Evolutionary conservation across 2,797 vertebrate genomes (phyloP), one percentile per base, ranked within the genome.

Genomic region (Babyrousa celebensis): DNA sequence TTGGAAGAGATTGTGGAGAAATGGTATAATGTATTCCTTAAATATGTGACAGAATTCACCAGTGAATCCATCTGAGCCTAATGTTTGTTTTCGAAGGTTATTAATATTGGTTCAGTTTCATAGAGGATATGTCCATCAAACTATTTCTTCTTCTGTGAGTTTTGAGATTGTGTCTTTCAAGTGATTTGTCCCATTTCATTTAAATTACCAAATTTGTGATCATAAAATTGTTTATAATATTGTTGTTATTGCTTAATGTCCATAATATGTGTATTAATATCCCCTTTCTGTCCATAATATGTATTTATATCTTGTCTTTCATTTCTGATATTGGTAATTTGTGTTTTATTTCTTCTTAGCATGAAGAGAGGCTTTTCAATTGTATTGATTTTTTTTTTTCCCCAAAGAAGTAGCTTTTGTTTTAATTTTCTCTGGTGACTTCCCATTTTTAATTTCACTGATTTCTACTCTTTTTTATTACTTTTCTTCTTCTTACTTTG

Each of bases 371-470:
- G 27, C 10, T 58, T n/a, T 70, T 60, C 14, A 58, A 89, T 68
- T 58, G 18, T 10, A 48, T 48, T 48, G 5, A 60, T 12, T 80
- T 32, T 70, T 32, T 70, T 32, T 20, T 60, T 70, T 60, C 32
- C 0, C 21, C 54, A 32, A 71, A 71, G 36, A 91, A 91, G 21
- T 48, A 52, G 18, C 14, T 75, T 70, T 84, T 56, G 43, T 84
- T 63, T 54, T 82, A 21, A 65, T 83, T 78, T 85, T 62, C 40
- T 86, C 29, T 93, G 36, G 60, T 86, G 74, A 87, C 80, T 65
- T 82, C 17, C 9, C 27, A 20, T 94, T 54, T 72, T 74, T 27
- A n/a, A 43, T 65, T 63, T 75, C 12, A 67, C 20, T 80, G 12
- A 54, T 86, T 72, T 32, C 32, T 65, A 43, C 20, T 74, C 11